Percentiles rank a stretch among this genome's conserved stretches.
These are phyloP conservation scores for Ashinkailepas kermadecensis DNA, from an alignment of 2,888 invertebrate genomes.

Conservation along the genomic window DNA sequence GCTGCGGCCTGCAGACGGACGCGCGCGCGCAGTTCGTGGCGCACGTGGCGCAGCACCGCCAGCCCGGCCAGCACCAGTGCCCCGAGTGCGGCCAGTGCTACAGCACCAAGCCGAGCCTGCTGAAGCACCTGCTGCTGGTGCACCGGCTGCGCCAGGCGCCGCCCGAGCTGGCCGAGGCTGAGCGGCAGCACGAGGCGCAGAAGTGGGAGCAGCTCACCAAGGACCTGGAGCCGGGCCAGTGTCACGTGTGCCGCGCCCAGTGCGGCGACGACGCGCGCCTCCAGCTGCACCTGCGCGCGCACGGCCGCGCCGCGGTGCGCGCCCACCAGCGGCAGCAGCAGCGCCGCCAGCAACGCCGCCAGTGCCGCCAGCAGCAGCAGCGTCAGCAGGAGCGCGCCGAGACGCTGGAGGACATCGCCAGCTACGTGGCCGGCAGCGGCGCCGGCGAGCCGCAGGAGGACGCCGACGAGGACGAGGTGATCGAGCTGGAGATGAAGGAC, in stretches of 20 bases:
- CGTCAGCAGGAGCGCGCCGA: background rate
- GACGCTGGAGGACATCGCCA: constrained; percentile 21
- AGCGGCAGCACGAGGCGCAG: background rate
- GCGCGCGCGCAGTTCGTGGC: constrained; percentile 14
- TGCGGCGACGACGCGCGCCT: constrained; percentile 7
- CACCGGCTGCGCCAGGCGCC: constrained; percentile 5
- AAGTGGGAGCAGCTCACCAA: background rate
- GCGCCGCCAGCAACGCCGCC: background rate
- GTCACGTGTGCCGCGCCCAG: constrained; percentile 3
- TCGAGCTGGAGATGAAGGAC: constrained; percentile 23
- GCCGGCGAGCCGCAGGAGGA: background rate
- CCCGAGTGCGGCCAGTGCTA: constrained; percentile 22
- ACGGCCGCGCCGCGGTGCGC: constrained; percentile 6
- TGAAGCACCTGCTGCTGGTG: constrained; percentile 16
- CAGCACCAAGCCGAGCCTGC: background rate
- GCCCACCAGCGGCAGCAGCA: background rate
- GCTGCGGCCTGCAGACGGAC: constrained; percentile 5
- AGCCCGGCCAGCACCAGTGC: constrained; percentile 18
- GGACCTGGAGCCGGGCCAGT: constrained; percentile 5
- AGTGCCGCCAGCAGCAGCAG: background rate
- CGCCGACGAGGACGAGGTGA: constrained; percentile 11
- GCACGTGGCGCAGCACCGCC: constrained; percentile 20
- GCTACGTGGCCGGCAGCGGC: background rate
- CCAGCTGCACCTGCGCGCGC: constrained; percentile 4
- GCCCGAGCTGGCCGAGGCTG: constrained; percentile 9